Conservation (phyloP, 2,888 invertebrate species). For the Tholera decimalis region DNA sequence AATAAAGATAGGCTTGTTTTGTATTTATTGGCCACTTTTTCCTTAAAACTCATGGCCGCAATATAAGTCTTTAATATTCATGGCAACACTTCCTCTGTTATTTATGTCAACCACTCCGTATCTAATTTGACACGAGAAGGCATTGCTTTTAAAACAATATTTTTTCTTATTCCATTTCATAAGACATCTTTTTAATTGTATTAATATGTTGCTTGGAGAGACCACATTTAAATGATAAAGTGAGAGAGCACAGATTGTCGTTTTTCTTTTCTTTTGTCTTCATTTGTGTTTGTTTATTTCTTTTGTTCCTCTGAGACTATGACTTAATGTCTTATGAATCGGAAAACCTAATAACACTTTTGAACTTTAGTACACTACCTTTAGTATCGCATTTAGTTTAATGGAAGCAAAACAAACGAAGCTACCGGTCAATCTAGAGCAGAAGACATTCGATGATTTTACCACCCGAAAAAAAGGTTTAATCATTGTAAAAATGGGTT, state of each 20-base stretch:
- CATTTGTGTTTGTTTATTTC: not conserved
- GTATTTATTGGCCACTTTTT: too few species aligned
- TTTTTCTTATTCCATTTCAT: constrained; percentile 41
- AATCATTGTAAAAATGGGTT: too few species aligned
- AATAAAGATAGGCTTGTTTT: too few species aligned
- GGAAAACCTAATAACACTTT: too few species aligned
- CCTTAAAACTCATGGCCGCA: constrained; percentile 34
- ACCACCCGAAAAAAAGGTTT: too few species aligned
- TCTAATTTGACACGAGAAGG: constrained; percentile 71
- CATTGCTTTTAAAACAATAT: constrained; percentile 64
- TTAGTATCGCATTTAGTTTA: too few species aligned
- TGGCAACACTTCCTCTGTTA: constrained; percentile 62
- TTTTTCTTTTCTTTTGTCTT: not conserved
- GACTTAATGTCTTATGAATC: too few species aligned
- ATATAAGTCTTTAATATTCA: constrained; percentile 70
- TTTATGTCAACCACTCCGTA: constrained; percentile 70
- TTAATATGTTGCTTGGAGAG: not conserved
- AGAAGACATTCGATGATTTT: too few species aligned
- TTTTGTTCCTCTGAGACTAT: too few species aligned
- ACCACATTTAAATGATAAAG: not conserved
- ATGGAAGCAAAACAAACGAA: too few species aligned
- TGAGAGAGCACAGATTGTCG: not conserved
- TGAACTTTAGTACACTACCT: too few species aligned
- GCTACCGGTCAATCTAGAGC: too few species aligned
- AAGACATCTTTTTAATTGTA: constrained; percentile 41